Percentiles rank a stretch among this genome's conserved stretches.
Conservation (phyloP, 2,888 invertebrate genomes). For the Altica lythri region DNA sequence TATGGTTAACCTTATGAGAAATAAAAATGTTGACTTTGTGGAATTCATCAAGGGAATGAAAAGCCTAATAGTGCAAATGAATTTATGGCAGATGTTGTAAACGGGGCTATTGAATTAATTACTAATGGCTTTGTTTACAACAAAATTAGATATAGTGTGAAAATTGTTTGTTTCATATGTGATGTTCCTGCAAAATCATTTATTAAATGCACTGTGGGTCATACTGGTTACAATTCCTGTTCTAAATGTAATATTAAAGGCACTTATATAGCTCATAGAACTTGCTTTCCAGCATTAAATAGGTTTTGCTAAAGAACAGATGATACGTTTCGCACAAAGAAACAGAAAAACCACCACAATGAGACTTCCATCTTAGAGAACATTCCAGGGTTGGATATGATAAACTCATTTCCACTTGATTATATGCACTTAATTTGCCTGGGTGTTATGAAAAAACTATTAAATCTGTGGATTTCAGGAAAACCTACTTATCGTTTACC, state of each 20-base stretch:
- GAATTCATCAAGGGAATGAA: slow-evolving; percentile 22
- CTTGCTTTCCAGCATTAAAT: slow-evolving; percentile 26
- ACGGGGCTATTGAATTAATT: slow-evolving; percentile 15
- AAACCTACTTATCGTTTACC: too few relatives aligned
- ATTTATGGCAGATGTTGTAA: slow-evolving; percentile 23
- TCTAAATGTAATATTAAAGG: slow-evolving; percentile 30
- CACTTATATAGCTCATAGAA: slow-evolving; percentile 8
- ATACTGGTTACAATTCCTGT: slow-evolving; percentile 31
- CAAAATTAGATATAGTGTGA: slow-evolving; percentile 5
- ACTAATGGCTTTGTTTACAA: slow-evolving; percentile 18
- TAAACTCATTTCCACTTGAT: slow-evolving; percentile 30
- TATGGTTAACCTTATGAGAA: too few relatives aligned
- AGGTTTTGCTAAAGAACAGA: slow-evolving; percentile 20
- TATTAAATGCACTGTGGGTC: slow-evolving; percentile 26
- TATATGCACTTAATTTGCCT: slow-evolving; percentile 32
- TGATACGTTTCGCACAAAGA: slow-evolving; percentile 18
- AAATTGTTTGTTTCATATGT: slow-evolving; percentile 32
- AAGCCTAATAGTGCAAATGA: slow-evolving; percentile 19
- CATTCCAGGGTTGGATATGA: slow-evolving; percentile 28
- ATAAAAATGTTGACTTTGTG: too few relatives aligned
- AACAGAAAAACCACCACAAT: slow-evolving; percentile 27
- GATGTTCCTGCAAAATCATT: slow-evolving; percentile 34
- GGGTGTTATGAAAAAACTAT: slow-evolving; percentile 11
- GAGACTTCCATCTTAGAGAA: slow-evolving; percentile 14
- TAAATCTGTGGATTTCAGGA: too few relatives aligned